Conservation (phyloP, 2,888 invertebrate species). For the Dryomyza anilis region DNA sequence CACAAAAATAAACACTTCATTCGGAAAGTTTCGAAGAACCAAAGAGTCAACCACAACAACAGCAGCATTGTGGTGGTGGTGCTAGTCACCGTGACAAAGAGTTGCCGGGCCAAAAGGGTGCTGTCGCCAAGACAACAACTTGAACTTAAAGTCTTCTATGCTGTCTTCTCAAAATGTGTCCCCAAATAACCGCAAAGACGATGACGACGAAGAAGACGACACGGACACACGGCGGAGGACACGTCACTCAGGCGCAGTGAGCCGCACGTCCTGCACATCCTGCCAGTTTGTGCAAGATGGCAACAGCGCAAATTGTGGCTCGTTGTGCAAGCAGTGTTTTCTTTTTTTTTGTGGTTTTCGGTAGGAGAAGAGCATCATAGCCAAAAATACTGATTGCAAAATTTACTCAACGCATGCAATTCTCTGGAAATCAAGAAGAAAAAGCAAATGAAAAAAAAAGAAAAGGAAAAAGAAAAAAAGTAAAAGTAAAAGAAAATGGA, state of each 20-base stretch:
- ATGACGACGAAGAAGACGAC: neutral
- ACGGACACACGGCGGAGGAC: neutral
- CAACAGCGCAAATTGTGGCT: conserved; percentile 5
- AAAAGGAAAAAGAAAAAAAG: neutral
- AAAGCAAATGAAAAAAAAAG: neutral
- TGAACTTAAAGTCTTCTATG: too few relatives aligned
- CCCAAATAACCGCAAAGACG: neutral
- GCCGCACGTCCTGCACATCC: neutral
- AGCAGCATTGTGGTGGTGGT: too few relatives aligned
- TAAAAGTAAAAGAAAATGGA: too few relatives aligned
- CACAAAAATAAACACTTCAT: too few relatives aligned
- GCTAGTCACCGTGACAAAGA: too few relatives aligned
- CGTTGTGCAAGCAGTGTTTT: conserved; percentile 1
- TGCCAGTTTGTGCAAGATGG: neutral
- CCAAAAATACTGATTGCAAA: neutral
- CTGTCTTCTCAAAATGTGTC: too few relatives aligned
- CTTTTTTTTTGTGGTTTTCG: neutral
- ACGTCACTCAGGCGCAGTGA: too few relatives aligned
- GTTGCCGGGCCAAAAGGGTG: too few relatives aligned
- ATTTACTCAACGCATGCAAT: conserved; percentile 1
- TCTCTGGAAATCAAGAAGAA: neutral
- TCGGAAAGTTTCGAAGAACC: too few relatives aligned
- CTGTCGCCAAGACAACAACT: too few relatives aligned
- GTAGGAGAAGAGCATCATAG: neutral
- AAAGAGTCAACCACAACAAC: too few relatives aligned